A percentile compares a stretch with the other conserved stretches of the same genome.
These are phyloP conservation scores for Ia io DNA, from an alignment of 2,113 vertebrate genomes.

Conservation along the genomic window DNA sequence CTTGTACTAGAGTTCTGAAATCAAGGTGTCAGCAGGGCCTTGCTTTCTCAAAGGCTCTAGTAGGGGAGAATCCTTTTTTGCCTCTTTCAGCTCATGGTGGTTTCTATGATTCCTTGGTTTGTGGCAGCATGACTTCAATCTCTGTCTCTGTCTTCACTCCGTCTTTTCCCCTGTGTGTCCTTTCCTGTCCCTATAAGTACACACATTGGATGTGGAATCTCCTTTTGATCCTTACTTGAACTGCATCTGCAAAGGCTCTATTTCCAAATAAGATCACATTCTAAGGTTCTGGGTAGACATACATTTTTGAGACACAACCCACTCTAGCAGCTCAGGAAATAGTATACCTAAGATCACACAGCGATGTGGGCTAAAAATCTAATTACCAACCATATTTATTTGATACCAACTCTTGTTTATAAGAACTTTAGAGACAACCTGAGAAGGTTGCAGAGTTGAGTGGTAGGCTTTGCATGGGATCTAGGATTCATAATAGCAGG, in stretches of 20 bases:
- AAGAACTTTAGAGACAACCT: not conserved
- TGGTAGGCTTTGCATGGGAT: not conserved
- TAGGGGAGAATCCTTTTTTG: not conserved
- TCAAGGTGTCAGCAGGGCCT: not conserved
- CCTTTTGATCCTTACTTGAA: not conserved
- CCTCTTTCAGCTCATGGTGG: not conserved
- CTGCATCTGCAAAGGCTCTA: not conserved
- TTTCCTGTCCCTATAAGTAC: not conserved
- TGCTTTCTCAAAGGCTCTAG: not conserved
- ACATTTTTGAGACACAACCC: not conserved
- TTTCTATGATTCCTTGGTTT: not conserved
- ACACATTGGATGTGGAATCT: not conserved
- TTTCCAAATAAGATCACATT: not conserved
- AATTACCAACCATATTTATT: not conserved
- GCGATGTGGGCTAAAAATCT: not conserved
- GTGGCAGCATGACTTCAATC: not conserved
- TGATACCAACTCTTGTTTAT: not conserved
- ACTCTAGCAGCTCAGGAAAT: not conserved
- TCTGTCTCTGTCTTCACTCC: not conserved
- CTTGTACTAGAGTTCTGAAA: not conserved
- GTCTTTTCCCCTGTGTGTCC: not conserved
- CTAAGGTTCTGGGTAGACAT: not conserved
- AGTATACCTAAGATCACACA: not conserved
- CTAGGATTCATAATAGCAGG: not conserved
- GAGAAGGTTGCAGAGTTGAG: not conserved